Percentiles rank a stretch among this genome's conserved stretches.
Conservation (phyloP, 2,113 vertebrate species). For the Solea senegalensis region DNA sequence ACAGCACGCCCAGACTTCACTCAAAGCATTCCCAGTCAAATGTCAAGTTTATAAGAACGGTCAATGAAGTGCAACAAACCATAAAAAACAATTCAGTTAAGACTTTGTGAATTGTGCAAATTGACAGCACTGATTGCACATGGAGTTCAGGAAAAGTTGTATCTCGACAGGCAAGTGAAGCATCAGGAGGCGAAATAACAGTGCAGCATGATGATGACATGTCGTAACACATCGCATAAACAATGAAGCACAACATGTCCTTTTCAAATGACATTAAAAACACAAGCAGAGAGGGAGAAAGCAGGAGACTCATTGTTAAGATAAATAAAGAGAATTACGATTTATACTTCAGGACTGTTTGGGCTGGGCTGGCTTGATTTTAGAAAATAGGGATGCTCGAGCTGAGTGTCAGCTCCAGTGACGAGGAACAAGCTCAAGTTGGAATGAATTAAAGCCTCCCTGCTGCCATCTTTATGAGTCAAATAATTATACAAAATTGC, state of each 20-base stretch:
- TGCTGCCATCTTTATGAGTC: slow-evolving; percentile 63
- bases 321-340: slow-evolving; percentile 63
- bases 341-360: slow-evolving; percentile 47
- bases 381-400: slow-evolving; percentile 42
- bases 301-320: slow-evolving; percentile 28
- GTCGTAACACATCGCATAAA: slow-evolving; percentile 12
- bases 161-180: no score
- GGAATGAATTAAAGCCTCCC: slow-evolving; percentile 47
- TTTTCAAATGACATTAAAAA: slow-evolving; percentile 45
- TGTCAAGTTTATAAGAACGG: no score
- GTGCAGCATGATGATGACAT: slow-evolving; percentile 13
- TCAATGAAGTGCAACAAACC: no score
- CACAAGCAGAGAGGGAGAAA: slow-evolving; percentile 13
- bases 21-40: no score
- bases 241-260: slow-evolving; percentile 9
- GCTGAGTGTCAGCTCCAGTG: slow-evolving; percentile 49
- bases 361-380: slow-evolving; percentile 21
- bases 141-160: no score
- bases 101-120: neutral
- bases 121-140: neutral
- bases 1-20: no score
- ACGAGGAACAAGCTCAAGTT: slow-evolving; percentile 34
- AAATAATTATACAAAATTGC: slow-evolving; percentile 65
- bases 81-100: no score
- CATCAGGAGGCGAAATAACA: neutral